Conservation (phyloP, 30 jellyfish, hydroid and myxozoan genomes). For the Morbakka virulenta region DNA sequence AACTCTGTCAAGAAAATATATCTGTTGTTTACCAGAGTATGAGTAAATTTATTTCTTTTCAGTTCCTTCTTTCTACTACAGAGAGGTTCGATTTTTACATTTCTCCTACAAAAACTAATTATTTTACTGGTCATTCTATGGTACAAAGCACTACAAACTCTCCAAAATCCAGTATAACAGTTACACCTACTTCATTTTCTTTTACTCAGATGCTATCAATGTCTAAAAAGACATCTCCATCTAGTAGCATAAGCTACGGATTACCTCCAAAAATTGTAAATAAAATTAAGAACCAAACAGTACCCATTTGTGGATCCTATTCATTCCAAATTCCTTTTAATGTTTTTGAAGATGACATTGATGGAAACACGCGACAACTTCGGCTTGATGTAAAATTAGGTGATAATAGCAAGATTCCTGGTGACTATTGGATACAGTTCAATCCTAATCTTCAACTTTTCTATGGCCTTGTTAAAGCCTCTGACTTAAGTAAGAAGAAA, state of each 20-base stretch:
- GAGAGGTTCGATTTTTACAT: too few species aligned
- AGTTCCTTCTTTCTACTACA: background rate
- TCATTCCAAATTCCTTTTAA: slow-evolving; percentile 50
- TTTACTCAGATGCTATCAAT: background rate
- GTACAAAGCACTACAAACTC: too few species aligned
- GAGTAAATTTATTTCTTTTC: too few species aligned
- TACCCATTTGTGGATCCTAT: slow-evolving; percentile 26
- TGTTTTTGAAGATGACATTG: slow-evolving; percentile 56
- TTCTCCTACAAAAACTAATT: background rate
- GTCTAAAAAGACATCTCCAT: background rate
- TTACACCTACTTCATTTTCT: slow-evolving; percentile 4
- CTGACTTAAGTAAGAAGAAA: slow-evolving; percentile 10
- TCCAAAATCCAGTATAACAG: background rate
- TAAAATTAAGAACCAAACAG: background rate
- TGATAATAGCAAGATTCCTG: slow-evolving; percentile 3
- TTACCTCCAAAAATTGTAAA: slow-evolving; percentile 18
- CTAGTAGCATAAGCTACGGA: slow-evolving; percentile 8
- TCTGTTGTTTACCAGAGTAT: background rate
- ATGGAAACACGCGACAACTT: slow-evolving; percentile 60
- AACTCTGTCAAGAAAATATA: background rate
- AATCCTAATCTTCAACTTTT: background rate
- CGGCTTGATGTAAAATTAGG: slow-evolving; percentile 15
- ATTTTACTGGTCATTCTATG: background rate
- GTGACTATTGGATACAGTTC: slow-evolving; percentile 34
- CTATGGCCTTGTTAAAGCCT: slow-evolving; percentile 23